These are phyloP conservation scores for Alsophila aescularia DNA, from an alignment of 2,888 invertebrate species.

Conservation along the genomic window DNA sequence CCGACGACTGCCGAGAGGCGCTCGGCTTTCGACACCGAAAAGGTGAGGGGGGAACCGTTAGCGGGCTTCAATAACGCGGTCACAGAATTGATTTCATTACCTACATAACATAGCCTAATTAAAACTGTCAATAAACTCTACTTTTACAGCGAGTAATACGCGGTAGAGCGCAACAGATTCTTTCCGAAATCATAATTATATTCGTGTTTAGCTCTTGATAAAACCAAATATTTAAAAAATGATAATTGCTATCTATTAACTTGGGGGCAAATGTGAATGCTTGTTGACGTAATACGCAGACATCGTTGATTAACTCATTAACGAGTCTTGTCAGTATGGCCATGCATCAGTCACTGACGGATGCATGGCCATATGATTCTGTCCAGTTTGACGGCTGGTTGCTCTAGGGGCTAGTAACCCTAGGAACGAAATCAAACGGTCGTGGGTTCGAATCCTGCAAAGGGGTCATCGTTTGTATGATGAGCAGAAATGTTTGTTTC, in stretches of 20 bases:
- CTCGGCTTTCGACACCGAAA: conserved; percentile 68
- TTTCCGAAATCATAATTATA: neutral
- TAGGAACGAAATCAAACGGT: no score
- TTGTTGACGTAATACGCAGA: conserved; percentile 18
- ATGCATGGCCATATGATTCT: no score
- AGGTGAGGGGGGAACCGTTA: conserved; percentile 71
- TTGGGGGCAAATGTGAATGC: conserved; percentile 13
- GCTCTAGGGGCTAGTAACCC: no score
- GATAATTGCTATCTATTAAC: conserved; percentile 1
- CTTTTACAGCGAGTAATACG: neutral
- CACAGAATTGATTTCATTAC: conserved; percentile 11
- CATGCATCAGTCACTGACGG: conserved; percentile 1
- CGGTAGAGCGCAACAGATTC: neutral
- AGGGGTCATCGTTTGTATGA: no score
- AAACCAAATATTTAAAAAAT: neutral
- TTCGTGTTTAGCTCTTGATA: neutral
- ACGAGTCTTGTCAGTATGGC: conserved; percentile 1
- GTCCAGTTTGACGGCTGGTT: no score
- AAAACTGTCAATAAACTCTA: neutral
- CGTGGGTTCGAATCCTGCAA: no score
- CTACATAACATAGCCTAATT: neutral
- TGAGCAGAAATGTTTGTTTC: no score
- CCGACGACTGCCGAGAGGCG: conserved; percentile 60
- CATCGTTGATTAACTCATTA: conserved; percentile 22
- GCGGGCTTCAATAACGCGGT: conserved; percentile 18